phyloP scores from a whole-genome alignment of 1,140 invertebrate species.

The Macrobrachium rosenbergii region DNA sequence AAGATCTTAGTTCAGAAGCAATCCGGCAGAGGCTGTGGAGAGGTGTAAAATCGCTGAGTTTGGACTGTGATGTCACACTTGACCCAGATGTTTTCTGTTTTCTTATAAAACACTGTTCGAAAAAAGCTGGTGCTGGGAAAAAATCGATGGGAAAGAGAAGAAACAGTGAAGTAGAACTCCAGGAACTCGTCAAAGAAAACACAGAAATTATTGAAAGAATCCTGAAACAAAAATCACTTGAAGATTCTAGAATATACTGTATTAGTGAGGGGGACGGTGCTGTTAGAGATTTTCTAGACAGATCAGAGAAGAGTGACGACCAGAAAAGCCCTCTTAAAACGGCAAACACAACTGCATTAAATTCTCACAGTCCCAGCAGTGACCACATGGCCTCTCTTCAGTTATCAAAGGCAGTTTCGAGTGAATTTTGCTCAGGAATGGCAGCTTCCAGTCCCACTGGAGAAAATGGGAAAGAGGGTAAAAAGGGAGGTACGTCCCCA shows the following conservation, averaged over 20 bases:
- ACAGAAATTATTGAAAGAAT: slow-evolving; percentile 59
- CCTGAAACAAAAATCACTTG: slow-evolving; percentile 47
- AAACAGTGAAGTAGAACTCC: slow-evolving; percentile 54
- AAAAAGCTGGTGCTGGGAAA: slow-evolving; percentile 14
- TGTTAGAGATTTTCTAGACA: slow-evolving; percentile 7
- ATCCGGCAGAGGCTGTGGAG: slow-evolving; percentile 55
- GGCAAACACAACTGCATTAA: background rate
- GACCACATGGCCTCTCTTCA: no score
- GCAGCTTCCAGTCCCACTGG: no score
- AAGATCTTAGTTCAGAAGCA: slow-evolving; percentile 53
- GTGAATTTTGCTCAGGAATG: no score
- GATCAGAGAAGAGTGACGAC: background rate
- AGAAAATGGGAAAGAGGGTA: no score
- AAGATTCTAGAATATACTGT: slow-evolving; percentile 21
- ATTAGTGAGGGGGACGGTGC: background rate
- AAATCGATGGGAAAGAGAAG: slow-evolving; percentile 40
- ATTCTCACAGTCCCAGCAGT: background rate
- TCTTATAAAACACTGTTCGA: slow-evolving; percentile 54
- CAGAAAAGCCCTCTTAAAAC: background rate
- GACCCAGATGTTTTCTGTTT: slow-evolving; percentile 56
- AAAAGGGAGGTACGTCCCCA: no score
- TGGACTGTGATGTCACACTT: slow-evolving; percentile 46
- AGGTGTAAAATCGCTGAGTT: slow-evolving; percentile 50
- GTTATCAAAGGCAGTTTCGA: no score
- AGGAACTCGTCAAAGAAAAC: slow-evolving; percentile 55